These are phyloP conservation scores for Riptortus pedestris DNA, from an alignment of 1,140 invertebrate species.

Conservation along the genomic window DNA sequence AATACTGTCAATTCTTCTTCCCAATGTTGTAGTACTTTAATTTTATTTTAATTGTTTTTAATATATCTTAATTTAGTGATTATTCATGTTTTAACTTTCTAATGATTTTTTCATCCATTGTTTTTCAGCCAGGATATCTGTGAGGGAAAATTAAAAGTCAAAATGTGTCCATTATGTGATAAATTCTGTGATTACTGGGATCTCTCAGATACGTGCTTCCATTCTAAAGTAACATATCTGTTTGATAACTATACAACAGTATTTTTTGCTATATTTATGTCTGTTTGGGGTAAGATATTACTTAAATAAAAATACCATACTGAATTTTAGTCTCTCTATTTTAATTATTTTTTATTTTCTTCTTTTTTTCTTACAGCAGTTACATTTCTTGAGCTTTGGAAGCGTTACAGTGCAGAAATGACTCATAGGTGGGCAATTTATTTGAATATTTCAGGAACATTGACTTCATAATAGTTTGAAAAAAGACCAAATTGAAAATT, in stretches of 20 bases:
- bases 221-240: slow-evolving; percentile 77
- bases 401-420: slow-evolving; percentile 80
- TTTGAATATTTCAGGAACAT: too few species aligned
- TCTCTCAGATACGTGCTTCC: slow-evolving; percentile 69
- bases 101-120: too few species aligned
- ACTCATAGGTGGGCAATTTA: slow-evolving; percentile 67
- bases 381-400: slow-evolving; percentile 89
- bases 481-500: too few species aligned
- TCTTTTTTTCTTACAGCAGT: slow-evolving; percentile 43
- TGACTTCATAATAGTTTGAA: too few species aligned
- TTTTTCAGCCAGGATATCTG: slow-evolving; percentile 75
- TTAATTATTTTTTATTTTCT: slow-evolving; percentile 18
- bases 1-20: too few species aligned
- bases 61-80: too few species aligned
- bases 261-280: slow-evolving; percentile 92
- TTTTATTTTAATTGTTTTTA: too few species aligned
- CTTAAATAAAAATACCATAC: too few species aligned
- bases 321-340: neutral
- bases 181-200: slow-evolving; percentile 79
- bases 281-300: slow-evolving; percentile 70
- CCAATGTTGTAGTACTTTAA: too few species aligned
- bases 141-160: slow-evolving; percentile 44
- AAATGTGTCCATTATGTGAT: slow-evolving; percentile 81
- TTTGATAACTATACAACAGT: slow-evolving; percentile 93
- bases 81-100: too few species aligned